Conservation (phyloP, 2,797 vertebrate genomes). For the Gorsachius magnificus region DNA sequence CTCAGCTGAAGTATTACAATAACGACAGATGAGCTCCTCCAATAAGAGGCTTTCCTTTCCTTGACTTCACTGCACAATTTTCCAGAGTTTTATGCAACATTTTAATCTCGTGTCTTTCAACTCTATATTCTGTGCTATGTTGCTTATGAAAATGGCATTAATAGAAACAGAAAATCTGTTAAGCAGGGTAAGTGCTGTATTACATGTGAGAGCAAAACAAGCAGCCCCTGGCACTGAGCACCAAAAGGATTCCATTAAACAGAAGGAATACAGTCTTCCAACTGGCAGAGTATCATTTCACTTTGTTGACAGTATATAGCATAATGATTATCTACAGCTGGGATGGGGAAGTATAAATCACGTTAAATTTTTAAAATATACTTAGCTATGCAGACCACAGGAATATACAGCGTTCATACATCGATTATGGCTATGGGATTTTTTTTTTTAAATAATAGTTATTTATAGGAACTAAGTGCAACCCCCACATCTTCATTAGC, state of each 20-base stretch:
- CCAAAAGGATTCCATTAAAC: slow-evolving; percentile 62
- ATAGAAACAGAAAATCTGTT: slow-evolving; percentile 49
- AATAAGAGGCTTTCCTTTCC: slow-evolving; percentile 64
- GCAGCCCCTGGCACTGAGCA: slow-evolving; percentile 34
- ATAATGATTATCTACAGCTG: slow-evolving; percentile 56
- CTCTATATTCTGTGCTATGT: slow-evolving; percentile 36
- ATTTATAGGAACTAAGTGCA: slow-evolving; percentile 5
- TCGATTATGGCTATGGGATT: neutral
- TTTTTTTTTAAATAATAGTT: neutral
- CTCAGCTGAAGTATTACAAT: slow-evolving; percentile 35
- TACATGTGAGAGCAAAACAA: slow-evolving; percentile 49
- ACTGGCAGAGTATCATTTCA: slow-evolving; percentile 21
- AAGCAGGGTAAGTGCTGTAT: slow-evolving; percentile 36
- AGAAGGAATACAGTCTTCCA: slow-evolving; percentile 65
- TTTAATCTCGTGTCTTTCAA: slow-evolving; percentile 55
- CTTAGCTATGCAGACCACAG: neutral
- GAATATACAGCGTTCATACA: neutral
- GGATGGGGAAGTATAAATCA: slow-evolving; percentile 41
- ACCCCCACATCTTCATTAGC: slow-evolving; percentile 23
- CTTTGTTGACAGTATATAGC: slow-evolving; percentile 51
- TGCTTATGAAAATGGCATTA: slow-evolving; percentile 64
- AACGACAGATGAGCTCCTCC: slow-evolving; percentile 60
- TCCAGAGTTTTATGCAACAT: slow-evolving; percentile 56
- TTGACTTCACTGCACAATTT: slow-evolving; percentile 54
- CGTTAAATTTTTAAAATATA: slow-evolving; percentile 38